Evolutionary conservation across 2,113 vertebrate genomes (phyloP).

Genomic region (Triplophysa siluroides): DNA sequence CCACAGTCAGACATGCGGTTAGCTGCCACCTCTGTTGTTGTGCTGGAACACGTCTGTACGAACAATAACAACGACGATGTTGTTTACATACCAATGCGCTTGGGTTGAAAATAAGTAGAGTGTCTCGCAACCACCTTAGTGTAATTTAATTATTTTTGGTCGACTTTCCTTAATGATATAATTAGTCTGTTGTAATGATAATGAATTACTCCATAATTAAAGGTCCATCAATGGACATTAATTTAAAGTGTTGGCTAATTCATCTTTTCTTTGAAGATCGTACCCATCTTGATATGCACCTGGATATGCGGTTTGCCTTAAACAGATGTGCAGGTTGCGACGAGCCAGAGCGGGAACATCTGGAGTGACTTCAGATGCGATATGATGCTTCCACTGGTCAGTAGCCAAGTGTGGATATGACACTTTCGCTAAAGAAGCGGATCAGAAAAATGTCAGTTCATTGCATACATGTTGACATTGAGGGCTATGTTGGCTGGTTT

Average conservation of each 20-base stretch:
- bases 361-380: conserved; percentile 39
- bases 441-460: conserved; percentile 61
- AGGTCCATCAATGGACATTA: conserved; percentile 77
- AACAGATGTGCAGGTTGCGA: conserved; percentile 49
- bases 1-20: conserved; percentile 35
- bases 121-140: conserved; percentile 66
- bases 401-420: conserved; percentile 43
- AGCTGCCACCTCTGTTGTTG: conserved; percentile 45
- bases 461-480: conserved; percentile 52
- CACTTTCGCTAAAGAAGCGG: conserved; percentile 57
- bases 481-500: conserved; percentile 30
- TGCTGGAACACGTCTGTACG: conserved; percentile 37
- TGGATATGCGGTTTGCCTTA: conserved; percentile 49
- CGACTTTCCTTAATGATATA: conserved; percentile 62
- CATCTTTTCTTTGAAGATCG: conserved; percentile 67
- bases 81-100: conserved; percentile 45
- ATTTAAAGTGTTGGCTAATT: conserved; percentile 76
- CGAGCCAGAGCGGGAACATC: conserved; percentile 45
- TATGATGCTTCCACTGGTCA: conserved; percentile 36
- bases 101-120: conserved; percentile 60
- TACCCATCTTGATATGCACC: conserved; percentile 51
- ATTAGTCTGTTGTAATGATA: conserved; percentile 72
- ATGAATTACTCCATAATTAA: conserved; percentile 75
- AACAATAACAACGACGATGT: conserved; percentile 39
- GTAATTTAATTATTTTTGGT: conserved; percentile 76